Evolutionary conservation across 2,888 invertebrate species (phyloP).

Genomic region (Temnothorax rugatulus): DNA sequence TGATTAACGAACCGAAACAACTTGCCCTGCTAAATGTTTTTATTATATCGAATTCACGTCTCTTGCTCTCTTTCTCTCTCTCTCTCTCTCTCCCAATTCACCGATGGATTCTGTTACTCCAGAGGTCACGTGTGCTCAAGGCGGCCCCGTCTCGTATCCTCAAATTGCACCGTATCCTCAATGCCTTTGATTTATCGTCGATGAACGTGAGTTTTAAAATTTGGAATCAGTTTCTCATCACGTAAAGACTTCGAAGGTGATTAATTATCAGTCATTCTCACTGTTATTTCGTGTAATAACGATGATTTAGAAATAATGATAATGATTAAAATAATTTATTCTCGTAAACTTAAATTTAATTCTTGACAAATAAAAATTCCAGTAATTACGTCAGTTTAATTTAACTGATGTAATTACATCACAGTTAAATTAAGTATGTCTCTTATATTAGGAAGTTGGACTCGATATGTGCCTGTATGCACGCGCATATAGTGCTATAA

Average conservation of each 20-base stretch:
- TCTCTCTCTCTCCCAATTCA: not conserved
- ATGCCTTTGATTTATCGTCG: constrained; percentile 40
- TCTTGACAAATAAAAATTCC: not conserved
- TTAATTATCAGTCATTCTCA: constrained; percentile 16
- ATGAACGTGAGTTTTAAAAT: constrained; percentile 20
- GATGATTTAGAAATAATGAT: not conserved
- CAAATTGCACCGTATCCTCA: constrained; percentile 20
- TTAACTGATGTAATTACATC: not conserved
- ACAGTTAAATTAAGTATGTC: not conserved
- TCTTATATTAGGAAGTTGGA: not conserved
- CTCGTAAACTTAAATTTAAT: constrained; percentile 8
- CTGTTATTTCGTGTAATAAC: not conserved
- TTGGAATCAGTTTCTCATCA: constrained; percentile 1
- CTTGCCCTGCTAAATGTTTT: constrained; percentile 55
- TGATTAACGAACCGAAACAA: constrained; percentile 52
- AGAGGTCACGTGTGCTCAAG: constrained; percentile 16
- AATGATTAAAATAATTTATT: not conserved
- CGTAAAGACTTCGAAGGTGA: not conserved
- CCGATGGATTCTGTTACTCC: not conserved
- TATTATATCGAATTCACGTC: constrained; percentile 59
- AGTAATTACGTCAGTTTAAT: not conserved
- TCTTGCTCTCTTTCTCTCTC: not conserved
- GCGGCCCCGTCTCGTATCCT: not conserved
- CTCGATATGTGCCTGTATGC: not conserved
- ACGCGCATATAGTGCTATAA: not conserved